Conservation (phyloP, 2,888 invertebrate genomes). For the Tillus elongatus region DNA sequence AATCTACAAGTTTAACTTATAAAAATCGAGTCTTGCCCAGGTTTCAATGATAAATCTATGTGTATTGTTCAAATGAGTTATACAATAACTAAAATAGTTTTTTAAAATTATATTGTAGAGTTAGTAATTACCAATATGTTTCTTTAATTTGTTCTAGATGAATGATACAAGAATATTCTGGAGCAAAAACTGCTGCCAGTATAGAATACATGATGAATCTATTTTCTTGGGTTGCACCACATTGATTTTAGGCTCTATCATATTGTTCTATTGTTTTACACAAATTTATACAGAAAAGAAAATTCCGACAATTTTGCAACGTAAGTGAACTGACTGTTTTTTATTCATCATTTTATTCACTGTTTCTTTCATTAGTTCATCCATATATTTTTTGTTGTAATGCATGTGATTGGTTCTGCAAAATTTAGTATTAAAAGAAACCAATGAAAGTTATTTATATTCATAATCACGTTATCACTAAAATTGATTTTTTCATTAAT, state of each 20-base stretch:
- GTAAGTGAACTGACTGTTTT: constrained; percentile 29
- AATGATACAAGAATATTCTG: constrained; percentile 54
- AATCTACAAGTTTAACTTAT: no score
- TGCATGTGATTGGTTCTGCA: no score
- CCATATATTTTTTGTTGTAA: no score
- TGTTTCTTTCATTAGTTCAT: no score
- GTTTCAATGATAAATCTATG: no score
- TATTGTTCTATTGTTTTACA: constrained; percentile 50
- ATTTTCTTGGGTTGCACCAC: constrained; percentile 48
- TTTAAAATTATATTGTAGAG: not conserved
- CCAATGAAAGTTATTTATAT: no score
- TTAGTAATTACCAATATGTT: not conserved
- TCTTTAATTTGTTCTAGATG: constrained; percentile 46
- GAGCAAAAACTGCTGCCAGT: constrained; percentile 54
- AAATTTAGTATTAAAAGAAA: no score
- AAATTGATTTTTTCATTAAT: no score
- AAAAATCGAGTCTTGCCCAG: no score
- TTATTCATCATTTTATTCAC: no score
- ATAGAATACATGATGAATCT: constrained; percentile 48
- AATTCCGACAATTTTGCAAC: constrained; percentile 33
- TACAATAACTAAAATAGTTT: not conserved
- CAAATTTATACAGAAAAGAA: constrained; percentile 40
- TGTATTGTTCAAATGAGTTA: no score
- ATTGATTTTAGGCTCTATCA: constrained; percentile 45
- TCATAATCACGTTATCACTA: no score